Evolutionary conservation across 2,797 vertebrate species (phyloP).

Genomic region (Ptychadena robeensis): DNA sequence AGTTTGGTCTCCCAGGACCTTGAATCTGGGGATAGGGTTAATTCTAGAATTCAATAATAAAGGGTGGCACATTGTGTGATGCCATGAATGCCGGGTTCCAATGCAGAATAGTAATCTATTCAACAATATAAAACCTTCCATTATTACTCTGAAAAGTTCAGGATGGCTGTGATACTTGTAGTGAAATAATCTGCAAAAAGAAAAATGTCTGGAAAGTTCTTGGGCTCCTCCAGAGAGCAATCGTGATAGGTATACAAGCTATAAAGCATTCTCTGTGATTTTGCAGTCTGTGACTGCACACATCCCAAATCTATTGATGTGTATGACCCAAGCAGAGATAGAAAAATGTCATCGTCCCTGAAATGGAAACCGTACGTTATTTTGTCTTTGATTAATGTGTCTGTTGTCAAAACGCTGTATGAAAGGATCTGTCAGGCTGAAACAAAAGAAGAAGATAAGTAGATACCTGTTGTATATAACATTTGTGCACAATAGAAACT

Average conservation of each 20-base stretch:
- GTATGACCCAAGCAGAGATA: slow-evolving; percentile 67
- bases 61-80: no score
- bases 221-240: slow-evolving; percentile 51
- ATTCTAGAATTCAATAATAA: no score
- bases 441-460: slow-evolving; percentile 81
- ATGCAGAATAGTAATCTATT: no score
- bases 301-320: slow-evolving; percentile 62
- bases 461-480: slow-evolving; percentile 82
- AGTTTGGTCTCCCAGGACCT: no score
- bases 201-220: slow-evolving; percentile 55
- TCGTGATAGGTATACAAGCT: slow-evolving; percentile 55
- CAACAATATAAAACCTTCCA: not conserved
- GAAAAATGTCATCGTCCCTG: slow-evolving; percentile 77
- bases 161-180: slow-evolving; percentile 27
- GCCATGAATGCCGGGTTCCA: no score
- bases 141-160: slow-evolving; percentile 17
- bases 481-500: slow-evolving; percentile 75
- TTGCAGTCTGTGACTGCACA: slow-evolving; percentile 58
- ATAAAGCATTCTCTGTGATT: slow-evolving; percentile 56
- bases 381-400: slow-evolving; percentile 84
- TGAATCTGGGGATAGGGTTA: no score
- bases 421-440: slow-evolving; percentile 79
- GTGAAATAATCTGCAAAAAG: slow-evolving; percentile 49
- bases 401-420: slow-evolving; percentile 82
- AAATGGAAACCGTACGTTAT: slow-evolving; percentile 81